phyloP scores from a whole-genome alignment of 2,113 vertebrate genomes.

The Takifugu flavidus region DNA sequence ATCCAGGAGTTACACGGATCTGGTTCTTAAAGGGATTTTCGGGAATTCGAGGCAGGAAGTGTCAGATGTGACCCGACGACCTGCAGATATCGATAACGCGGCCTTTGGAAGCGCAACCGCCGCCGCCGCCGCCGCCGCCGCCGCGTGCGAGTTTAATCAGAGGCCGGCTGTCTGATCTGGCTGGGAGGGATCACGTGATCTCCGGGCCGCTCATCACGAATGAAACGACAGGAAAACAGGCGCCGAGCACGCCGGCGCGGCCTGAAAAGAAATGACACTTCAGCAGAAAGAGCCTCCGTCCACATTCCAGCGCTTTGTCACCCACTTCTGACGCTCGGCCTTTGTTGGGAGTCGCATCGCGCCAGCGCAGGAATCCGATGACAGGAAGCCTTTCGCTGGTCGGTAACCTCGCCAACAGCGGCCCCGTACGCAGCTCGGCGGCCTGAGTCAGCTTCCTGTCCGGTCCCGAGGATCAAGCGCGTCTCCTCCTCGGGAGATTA shows the following conservation, averaged over 20 bases:
- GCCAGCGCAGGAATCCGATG: constrained; percentile 59
- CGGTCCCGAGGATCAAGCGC: not conserved
- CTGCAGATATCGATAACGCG: not conserved
- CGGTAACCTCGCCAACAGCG: constrained; percentile 38
- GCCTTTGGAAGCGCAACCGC: accelerated
- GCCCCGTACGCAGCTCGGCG: not conserved
- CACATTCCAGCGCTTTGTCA: constrained; percentile 47
- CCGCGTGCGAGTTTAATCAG: constrained; percentile 10
- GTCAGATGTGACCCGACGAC: not conserved
- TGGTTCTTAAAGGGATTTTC: not conserved
- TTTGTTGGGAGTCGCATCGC: constrained; percentile 52
- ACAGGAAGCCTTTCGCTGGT: constrained; percentile 45
- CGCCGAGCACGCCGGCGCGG: constrained; percentile 17
- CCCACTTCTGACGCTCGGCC: constrained; percentile 22
- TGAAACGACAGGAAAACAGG: not conserved
- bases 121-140: not conserved
- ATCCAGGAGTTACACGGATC: no score
- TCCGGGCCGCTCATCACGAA: constrained; percentile 7
- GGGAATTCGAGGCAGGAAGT: no score
- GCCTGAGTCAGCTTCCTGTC: constrained; percentile 37
- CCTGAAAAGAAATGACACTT: constrained; percentile 38
- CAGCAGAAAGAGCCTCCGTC: constrained; percentile 36
- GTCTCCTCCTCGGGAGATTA: no score
- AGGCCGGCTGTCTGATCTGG: constrained; percentile 1
- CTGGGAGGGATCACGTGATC: constrained; percentile 36